Evolutionary conservation across 2,888 invertebrate species (phyloP).

Genomic region (Athalia cordata): DNA sequence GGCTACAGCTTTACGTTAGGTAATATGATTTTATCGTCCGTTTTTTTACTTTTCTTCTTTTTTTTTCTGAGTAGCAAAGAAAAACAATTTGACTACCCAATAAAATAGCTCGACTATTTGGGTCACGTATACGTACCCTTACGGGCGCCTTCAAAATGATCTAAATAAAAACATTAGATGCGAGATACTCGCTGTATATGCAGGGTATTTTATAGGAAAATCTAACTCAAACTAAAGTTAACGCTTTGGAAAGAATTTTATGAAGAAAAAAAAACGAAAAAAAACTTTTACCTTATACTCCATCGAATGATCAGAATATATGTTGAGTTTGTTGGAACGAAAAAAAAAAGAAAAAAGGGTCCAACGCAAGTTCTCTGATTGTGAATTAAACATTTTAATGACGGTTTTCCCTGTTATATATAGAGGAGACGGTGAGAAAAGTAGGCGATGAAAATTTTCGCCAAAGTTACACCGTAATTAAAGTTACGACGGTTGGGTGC

Average conservation of each 20-base stretch:
- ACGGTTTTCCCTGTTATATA: background rate
- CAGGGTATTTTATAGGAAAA: conserved; percentile 36
- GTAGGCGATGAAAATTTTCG: conserved; percentile 14
- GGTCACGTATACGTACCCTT: conserved; percentile 6
- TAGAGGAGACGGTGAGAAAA: conserved; percentile 3
- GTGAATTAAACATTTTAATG: conserved; percentile 40
- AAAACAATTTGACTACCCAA: conserved; percentile 9
- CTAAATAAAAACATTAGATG: conserved; percentile 38
- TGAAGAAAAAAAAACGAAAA: no score
- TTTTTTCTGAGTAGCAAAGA: background rate
- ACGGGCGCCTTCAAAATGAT: conserved; percentile 19
- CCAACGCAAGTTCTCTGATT: background rate
- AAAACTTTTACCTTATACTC: background rate
- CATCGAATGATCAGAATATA: background rate
- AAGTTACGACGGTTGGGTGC: conserved; percentile 24
- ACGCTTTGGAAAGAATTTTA: conserved; percentile 23
- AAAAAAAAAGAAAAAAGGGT: background rate
- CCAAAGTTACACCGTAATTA: conserved; percentile 36
- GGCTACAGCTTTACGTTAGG: background rate
- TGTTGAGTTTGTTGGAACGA: background rate
- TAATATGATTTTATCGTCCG: background rate
- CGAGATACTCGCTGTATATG: background rate
- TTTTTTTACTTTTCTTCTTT: background rate
- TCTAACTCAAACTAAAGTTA: conserved; percentile 39
- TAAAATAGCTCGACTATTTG: conserved; percentile 27